phyloP scores from a whole-genome alignment of 2,797 vertebrate species.

The Crax fasciolata region DNA sequence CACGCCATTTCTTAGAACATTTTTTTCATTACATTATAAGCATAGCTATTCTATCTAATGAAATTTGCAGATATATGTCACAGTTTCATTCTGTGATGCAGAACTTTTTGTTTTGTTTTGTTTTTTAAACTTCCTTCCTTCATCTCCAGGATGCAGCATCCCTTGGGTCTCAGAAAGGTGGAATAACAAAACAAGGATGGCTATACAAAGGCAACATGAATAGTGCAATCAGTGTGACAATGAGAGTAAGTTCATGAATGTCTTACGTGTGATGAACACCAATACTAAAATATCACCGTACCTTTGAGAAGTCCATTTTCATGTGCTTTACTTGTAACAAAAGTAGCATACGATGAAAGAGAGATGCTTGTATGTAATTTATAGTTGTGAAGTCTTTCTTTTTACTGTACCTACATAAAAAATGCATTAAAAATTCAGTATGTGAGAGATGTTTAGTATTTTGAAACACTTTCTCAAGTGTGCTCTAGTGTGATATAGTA shows the following conservation, averaged over 20 bases:
- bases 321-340: not conserved
- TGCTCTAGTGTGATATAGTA: not conserved
- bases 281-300: not conserved
- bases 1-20: not conserved
- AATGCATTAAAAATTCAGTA: not conserved
- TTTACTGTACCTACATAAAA: not conserved
- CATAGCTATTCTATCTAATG: not conserved
- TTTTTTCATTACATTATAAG: not conserved
- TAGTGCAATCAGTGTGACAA: conserved; percentile 97
- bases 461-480: not conserved
- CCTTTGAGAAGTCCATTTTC: not conserved
- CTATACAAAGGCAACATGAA: conserved; percentile 99
- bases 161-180: conserved; percentile 95
- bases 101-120: not conserved
- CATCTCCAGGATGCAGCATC: conserved; percentile 91
- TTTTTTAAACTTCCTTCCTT: not conserved
- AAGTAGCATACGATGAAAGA: not conserved
- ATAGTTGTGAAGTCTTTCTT: not conserved
- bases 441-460: not conserved
- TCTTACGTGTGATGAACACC: accelerated
- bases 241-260: conserved; percentile 88
- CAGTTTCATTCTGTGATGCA: not conserved
- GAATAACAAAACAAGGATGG: conserved; percentile 97
- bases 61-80: not conserved
- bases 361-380: not conserved